Conservation (phyloP, 2,113 vertebrate genomes). For the Hypanus sabinus region DNA sequence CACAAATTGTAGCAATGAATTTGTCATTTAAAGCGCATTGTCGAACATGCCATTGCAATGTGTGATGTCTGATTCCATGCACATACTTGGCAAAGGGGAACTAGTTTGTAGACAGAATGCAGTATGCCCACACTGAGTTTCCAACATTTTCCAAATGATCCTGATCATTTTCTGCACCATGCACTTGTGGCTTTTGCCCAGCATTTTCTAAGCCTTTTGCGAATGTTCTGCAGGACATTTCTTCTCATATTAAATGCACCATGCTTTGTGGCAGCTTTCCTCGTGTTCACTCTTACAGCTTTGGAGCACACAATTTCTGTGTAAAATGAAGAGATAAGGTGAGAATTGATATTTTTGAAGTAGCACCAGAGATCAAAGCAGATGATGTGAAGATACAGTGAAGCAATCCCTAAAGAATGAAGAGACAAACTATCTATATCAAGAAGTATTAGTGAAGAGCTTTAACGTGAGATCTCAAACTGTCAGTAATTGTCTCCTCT, state of each 20-base stretch:
- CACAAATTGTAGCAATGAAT: background rate
- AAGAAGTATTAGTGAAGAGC: too few species aligned
- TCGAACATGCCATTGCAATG: background rate
- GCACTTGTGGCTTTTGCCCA: background rate
- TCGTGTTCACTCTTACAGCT: background rate
- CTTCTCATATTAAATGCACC: background rate
- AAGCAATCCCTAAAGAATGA: too few species aligned
- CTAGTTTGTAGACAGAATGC: background rate
- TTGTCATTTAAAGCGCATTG: background rate
- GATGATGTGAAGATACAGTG: too few species aligned
- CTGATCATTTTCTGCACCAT: background rate
- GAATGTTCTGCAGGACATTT: background rate
- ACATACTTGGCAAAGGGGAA: background rate
- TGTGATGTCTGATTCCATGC: background rate
- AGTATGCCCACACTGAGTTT: background rate
- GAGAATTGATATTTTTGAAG: too few species aligned
- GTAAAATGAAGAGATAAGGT: background rate
- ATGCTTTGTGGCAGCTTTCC: background rate
- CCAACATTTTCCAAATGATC: background rate
- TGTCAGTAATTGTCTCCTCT: too few species aligned
- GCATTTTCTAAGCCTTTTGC: background rate
- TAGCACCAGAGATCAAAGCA: too few species aligned
- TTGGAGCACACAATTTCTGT: background rate
- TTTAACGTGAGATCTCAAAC: too few species aligned
- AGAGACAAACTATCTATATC: too few species aligned